Percentiles rank a stretch among this genome's conserved stretches.
These are phyloP conservation scores for Pelmatolapia mariae DNA, from an alignment of 2,113 vertebrate species.

Conservation along the genomic window DNA sequence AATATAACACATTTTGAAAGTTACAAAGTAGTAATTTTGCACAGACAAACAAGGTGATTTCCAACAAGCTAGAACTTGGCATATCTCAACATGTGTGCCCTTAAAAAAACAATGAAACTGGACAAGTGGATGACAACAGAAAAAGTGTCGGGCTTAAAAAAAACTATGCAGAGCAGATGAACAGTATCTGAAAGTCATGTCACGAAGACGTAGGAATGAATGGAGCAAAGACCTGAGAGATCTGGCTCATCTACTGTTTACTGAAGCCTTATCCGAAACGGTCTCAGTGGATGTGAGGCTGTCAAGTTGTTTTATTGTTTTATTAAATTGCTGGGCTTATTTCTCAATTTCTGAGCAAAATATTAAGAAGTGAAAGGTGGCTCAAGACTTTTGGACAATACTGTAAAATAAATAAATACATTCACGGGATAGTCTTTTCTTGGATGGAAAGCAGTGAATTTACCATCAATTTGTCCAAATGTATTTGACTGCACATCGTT, in stretches of 20 bases:
- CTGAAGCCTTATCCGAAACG: not conserved
- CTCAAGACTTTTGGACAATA: not conserved
- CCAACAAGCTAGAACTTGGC: not conserved
- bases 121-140: not conserved
- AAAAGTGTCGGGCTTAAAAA: not conserved
- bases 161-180: not conserved
- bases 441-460: not conserved
- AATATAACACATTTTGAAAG: not conserved
- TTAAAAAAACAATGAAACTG: not conserved
- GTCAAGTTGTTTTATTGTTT: not conserved
- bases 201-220: not conserved
- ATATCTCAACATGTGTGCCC: not conserved
- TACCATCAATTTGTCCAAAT: not conserved
- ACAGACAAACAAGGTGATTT: not conserved
- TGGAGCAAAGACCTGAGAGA: not conserved
- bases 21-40: not conserved
- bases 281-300: not conserved
- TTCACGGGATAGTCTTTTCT: not conserved
- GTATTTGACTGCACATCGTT: not conserved
- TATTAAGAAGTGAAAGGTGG: not conserved
- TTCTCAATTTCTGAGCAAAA: not conserved
- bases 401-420: not conserved
- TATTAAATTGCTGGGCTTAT: not conserved
- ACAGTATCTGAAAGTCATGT: not conserved
- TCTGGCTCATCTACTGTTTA: not conserved